A percentile compares a stretch with the other conserved stretches of the same genome.
phyloP scores from a whole-genome alignment of 2,888 invertebrate species.

The Anorthoa munda region DNA sequence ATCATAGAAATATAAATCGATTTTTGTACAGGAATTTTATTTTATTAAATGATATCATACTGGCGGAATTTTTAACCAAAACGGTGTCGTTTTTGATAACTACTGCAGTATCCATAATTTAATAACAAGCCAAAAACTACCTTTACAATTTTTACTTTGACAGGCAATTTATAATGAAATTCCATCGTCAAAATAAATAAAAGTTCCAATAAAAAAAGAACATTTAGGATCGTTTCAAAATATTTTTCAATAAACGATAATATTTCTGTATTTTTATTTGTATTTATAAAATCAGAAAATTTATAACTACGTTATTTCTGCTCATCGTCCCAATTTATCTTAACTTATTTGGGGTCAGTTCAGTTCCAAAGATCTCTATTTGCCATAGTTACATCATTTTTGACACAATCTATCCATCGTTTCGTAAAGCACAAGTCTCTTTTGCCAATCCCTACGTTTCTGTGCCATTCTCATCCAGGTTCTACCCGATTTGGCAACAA shows the following conservation, averaged over 20 bases:
- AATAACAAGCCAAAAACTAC: slow-evolving; percentile 9
- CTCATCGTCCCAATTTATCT: background rate
- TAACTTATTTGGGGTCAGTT: too few relatives aligned
- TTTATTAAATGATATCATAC: background rate
- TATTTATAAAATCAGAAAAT: background rate
- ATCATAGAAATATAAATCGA: too few relatives aligned
- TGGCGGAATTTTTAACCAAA: background rate
- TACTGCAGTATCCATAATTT: background rate
- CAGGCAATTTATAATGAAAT: slow-evolving; percentile 18
- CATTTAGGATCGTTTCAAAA: background rate
- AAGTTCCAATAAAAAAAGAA: background rate
- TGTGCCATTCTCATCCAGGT: background rate
- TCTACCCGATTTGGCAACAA: background rate
- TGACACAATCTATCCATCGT: too few relatives aligned
- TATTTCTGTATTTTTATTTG: background rate
- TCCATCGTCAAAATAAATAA: slow-evolving; percentile 1
- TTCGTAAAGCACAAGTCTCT: background rate
- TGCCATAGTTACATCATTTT: too few relatives aligned
- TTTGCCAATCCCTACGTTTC: background rate
- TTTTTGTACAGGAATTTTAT: background rate
- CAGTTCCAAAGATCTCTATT: too few relatives aligned
- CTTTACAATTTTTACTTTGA: slow-evolving; percentile 12
- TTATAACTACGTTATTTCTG: background rate
- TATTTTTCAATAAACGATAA: background rate
- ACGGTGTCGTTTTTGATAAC: background rate